Conservation (phyloP, 30 jellyfish, hydroid and myxozoan genomes). For the Hydra vulgaris region DNA sequence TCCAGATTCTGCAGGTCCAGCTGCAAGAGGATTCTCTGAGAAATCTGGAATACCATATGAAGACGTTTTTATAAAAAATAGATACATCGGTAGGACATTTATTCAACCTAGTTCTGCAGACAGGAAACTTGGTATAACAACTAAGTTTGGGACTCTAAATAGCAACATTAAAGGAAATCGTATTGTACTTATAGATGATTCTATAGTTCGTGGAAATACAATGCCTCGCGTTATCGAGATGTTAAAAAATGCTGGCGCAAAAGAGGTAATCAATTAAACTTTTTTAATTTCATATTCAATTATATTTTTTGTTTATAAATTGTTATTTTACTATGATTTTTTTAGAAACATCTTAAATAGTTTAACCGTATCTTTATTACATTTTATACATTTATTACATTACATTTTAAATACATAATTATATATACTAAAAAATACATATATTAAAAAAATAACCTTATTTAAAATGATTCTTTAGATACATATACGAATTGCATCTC, state of each 20-base stretch:
- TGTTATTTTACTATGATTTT: neutral
- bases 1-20: slow-evolving; percentile 90
- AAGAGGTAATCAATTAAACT: slow-evolving; percentile 44
- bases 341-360: too few relatives aligned
- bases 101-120: slow-evolving; percentile 60
- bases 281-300: neutral
- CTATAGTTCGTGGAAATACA: slow-evolving; percentile 82
- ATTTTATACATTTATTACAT: too few relatives aligned
- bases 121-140: slow-evolving; percentile 70
- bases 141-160: slow-evolving; percentile 71
- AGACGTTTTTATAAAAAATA: slow-evolving; percentile 73
- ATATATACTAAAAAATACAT: too few relatives aligned
- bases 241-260: slow-evolving; percentile 71
- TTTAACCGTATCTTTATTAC: too few relatives aligned
- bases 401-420: too few relatives aligned
- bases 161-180: slow-evolving; percentile 62
- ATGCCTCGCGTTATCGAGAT: slow-evolving; percentile 73
- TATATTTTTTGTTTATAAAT: neutral
- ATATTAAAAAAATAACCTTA: too few relatives aligned
- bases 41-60: slow-evolving; percentile 71
- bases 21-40: slow-evolving; percentile 82
- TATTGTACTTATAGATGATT: slow-evolving; percentile 64
- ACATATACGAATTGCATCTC: slow-evolving; percentile 78
- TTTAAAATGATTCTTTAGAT: slow-evolving; percentile 26
- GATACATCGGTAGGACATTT: slow-evolving; percentile 90